Evolutionary conservation across 2,113 vertebrate species (phyloP).

Genomic region (Ophthalmolycus amberensis): DNA sequence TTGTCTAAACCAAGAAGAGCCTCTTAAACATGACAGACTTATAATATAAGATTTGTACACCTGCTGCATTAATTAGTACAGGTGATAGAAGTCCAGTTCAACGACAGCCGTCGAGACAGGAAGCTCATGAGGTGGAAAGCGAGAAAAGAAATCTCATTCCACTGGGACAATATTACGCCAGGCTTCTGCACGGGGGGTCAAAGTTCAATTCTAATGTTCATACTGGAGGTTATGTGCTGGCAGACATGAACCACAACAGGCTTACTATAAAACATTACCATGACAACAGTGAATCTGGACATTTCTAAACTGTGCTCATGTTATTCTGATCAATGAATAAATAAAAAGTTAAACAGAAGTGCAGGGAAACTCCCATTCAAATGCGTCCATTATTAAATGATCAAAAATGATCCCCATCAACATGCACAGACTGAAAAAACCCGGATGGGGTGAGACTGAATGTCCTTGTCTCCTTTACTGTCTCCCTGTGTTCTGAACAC

Average conservation of each 20-base stretch:
- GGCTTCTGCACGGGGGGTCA: not conserved
- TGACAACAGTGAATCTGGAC: conserved; percentile 22
- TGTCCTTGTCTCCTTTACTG: conserved; percentile 45
- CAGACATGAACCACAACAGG: not conserved
- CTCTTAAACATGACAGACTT: not conserved
- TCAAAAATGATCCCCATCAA: not conserved
- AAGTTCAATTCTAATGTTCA: conserved; percentile 22
- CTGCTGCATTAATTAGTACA: not conserved
- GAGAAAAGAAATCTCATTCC: not conserved
- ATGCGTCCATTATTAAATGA: not conserved
- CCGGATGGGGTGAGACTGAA: not conserved
- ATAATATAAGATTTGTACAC: not conserved
- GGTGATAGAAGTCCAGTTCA: not conserved
- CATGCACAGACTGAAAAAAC: not conserved
- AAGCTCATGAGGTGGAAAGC: not conserved
- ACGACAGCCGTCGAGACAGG: not conserved
- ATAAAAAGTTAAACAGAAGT: not conserved
- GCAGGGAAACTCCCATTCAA: not conserved
- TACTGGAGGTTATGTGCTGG: not conserved
- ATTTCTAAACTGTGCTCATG: not conserved
- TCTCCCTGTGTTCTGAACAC: conserved; percentile 19
- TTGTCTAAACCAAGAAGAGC: not conserved
- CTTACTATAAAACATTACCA: conserved; percentile 5
- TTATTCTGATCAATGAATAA: not conserved
- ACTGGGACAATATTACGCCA: not conserved